Percentiles rank a stretch among this genome's conserved stretches.
These are phyloP conservation scores for Hylaeus volcanicus DNA, from an alignment of 1,140 invertebrate genomes.

Conservation along the genomic window DNA sequence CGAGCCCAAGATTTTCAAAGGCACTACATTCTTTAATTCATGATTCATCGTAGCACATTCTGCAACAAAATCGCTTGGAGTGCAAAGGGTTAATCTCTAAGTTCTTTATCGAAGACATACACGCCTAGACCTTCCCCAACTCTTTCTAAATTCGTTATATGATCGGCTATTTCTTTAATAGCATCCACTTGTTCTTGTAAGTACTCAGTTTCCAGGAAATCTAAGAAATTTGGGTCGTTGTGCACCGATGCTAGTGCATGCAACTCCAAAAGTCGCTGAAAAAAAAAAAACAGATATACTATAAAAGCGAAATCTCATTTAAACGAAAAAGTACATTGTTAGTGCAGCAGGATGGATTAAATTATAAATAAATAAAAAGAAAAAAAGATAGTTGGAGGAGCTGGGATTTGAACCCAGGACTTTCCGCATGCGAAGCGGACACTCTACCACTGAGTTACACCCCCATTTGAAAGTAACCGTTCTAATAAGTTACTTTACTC, in stretches of 20 bases:
- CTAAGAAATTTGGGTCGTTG: constrained; percentile 86
- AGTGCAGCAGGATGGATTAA: background rate
- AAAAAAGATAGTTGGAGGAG: constrained; percentile 70
- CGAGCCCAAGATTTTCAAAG: too few relatives aligned
- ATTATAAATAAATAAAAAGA: constrained; percentile 6
- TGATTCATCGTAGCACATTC: too few relatives aligned
- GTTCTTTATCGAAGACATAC: constrained; percentile 87
- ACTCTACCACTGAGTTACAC: constrained; percentile 79
- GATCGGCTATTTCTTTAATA: constrained; percentile 87
- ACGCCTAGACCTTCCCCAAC: constrained; percentile 88
- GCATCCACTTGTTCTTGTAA: constrained; percentile 89
- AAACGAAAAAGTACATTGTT: too few relatives aligned
- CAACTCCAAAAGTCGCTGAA: constrained; percentile 84
- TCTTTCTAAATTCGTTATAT: constrained; percentile 86
- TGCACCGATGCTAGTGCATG: constrained; percentile 84
- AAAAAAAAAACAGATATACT: background rate
- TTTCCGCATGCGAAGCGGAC: constrained; percentile 79
- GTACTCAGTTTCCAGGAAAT: constrained; percentile 87
- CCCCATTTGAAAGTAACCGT: constrained; percentile 52
- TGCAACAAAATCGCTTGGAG: too few relatives aligned
- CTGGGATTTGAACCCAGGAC: constrained; percentile 79
- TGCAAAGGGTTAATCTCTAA: constrained; percentile 65
- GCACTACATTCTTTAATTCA: too few relatives aligned
- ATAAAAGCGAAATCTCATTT: constrained; percentile 1
- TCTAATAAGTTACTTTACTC: constrained; percentile 8